Evolutionary conservation across 2,797 vertebrate species (phyloP), one percentile per base, ranked within the genome.

Genomic region (Macropodus opercularis): DNA sequence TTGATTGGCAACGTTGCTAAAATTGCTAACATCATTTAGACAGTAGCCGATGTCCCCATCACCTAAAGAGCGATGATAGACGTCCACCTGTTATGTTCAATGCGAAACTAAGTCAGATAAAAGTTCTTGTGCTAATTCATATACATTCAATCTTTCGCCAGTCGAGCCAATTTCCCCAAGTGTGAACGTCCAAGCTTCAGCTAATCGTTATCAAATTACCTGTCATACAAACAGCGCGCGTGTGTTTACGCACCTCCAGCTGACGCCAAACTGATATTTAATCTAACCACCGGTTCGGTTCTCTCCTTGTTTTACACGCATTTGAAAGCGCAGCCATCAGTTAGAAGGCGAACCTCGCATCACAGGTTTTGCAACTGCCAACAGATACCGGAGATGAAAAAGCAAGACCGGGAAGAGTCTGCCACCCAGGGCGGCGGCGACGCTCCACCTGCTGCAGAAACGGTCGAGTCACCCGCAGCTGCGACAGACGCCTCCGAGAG

Each of bases 361-460:
- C n/a, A 44, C 6, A 8, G 5, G 5, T 19, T 41, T 14, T 43
- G 53, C 12, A 44, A 2, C 41, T 57, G 47, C 3, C 26, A 1
- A 21, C 27, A 73, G 63, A 43, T 8, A 32, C 17, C 24, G 61
- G 79, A 77, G 35, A 93, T 93, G 92, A 91, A 88, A 75, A 92
- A 91, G 44, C 90, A 91, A 56, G 91, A 93, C 72, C 71, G 75
- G 0, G 90, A 93, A 27, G 91, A 90, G 43, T 75, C 67, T 3
- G 51, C 73, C 32, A 23, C 43, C 27, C 80, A 81, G 52, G 72
- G 27, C 39, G 26, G 57, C 2, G 84, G 82, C 56, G 86, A 77
- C 1, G 54, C 74, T 42, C 56, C 78, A 21, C 47, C 80, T 39
- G 6, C 80, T 26, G 49, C 59, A 1, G 86, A 50, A 52, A 76